Evolutionary conservation across 2,113 vertebrate species (phyloP), one percentile per base, ranked within the genome.

Genomic region (Sphyrna mokarran): DNA sequence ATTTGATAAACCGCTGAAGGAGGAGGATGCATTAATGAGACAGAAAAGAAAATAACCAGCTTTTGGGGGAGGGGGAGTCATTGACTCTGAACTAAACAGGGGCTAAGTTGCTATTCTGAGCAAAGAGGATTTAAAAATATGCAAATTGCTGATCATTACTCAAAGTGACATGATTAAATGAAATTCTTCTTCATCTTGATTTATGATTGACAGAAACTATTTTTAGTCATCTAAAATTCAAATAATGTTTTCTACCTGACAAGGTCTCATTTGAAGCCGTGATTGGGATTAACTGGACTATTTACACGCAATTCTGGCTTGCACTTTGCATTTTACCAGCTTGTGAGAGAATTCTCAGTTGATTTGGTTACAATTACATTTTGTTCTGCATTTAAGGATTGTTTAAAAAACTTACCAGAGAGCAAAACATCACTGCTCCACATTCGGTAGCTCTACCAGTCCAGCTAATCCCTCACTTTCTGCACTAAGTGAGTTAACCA

Each of bases 161-260:
- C 85, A 54, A 26, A 54, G 0, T 89, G 86, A 29, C 86, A 89
- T 61, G 58, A 26, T 61, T 11, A 89, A 89, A 54, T 54, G 86
- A 54, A 54, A 89, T 89, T 26, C 48, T 83, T 83, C 33, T 23
- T 87, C 43, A 48, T 26, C 23, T 87, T 54, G 43, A 61, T 16
- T 90, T 90, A 16, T 61, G n/a, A 91, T 66, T 54, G 85, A 29
- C 85, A 63, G 58, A 91, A 63, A 16, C 89, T 91, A 91, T 91
- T n/a, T 63, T 66, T 37, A 37, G 89, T 37, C 29, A 66, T 20
- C 66, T 37, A 63, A 66, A 66, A 63, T n/a, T 66, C 43, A 43
- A 86, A 33, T 6, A 89, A 91, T 20, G 26, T 48, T 66, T 63
- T 8, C 33, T 18, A 37, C 37, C 2, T n/a, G 78, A 83, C n/a